Base-by-base conservation (phyloP, 2,888 invertebrate species). In the Trichogramma evanescens region DNA sequence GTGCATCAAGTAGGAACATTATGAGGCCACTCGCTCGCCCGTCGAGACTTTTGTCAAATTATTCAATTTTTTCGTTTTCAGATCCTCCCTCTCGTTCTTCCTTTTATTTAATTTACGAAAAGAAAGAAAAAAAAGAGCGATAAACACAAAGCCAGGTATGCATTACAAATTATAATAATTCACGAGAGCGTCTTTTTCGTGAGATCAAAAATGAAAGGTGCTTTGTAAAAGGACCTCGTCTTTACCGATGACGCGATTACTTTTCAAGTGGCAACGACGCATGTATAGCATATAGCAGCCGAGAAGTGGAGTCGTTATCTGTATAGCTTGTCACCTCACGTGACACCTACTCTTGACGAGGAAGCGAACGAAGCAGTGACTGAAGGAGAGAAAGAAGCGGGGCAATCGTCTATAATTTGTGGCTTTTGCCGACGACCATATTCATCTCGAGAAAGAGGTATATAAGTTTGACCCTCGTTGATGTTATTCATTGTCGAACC, bases 381-480 rank as follows among this genome's bases (percentile, higher is more conserved):
- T 13, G 13, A 13, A 13, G 13, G 54, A 58, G 48, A 50, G 50
- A 49, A 67, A 66, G 69, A 68, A 64, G 63, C 61, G 61, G 57
- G 61, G 54, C 67, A 69, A 72, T 72, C 72, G 70, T 66, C 74
- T 75, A 71, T 75, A 75, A 76, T 76, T 77, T 76, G 75, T 69
- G 69, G 70, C 69, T 65, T 69, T 62, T 59, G 67, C 71, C 72
- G 72, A 69, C 70, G 53, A 61, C 54, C 52, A 58, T 54, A 55
- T 45, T 61, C 56, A 58, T 63, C 66, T 8, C 9, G 45, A 26
- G 42, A 41, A 4, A 9, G 40, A 44, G 53, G 52, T 39, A 42
- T 49, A 58, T 43, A n/a, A 41, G 45, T 44, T 52, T 42, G 50
- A 50, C 46, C 62, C 59, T 67, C 68, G 69, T 71, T 67, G 69